A percentile compares a stretch with the other conserved stretches of the same genome.
phyloP scores from a whole-genome alignment of 2,888 invertebrate genomes.

The Aricia artaxerxes region DNA sequence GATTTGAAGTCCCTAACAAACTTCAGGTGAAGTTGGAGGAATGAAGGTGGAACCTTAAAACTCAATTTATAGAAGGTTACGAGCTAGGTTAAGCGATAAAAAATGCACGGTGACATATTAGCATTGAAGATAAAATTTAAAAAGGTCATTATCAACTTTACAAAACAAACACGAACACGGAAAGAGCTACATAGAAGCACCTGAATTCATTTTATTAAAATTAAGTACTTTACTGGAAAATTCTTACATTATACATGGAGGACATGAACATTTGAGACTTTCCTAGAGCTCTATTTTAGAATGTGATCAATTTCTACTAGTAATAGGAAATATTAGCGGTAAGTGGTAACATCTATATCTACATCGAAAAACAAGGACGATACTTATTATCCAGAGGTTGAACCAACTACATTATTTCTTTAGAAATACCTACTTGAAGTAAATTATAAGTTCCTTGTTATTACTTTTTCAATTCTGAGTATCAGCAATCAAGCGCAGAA shows the following conservation, averaged over 20 bases:
- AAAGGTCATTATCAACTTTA: background rate
- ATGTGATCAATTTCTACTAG: too few relatives aligned
- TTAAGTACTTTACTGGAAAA: background rate
- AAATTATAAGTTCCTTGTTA: background rate
- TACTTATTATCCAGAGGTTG: too few relatives aligned
- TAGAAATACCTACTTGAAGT: too few relatives aligned
- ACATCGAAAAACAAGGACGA: too few relatives aligned
- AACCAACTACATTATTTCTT: too few relatives aligned
- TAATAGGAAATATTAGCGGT: too few relatives aligned
- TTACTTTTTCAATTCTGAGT: background rate
- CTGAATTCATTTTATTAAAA: background rate
- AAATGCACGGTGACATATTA: background rate
- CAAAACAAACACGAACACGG: constrained; percentile 17
- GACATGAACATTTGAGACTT: background rate
- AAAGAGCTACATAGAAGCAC: background rate
- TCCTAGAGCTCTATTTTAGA: background rate
- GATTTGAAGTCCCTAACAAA: too few relatives aligned
- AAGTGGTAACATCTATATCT: too few relatives aligned
- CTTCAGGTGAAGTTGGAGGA: background rate
- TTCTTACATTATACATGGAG: background rate
- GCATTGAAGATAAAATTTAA: background rate
- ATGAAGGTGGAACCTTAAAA: background rate
- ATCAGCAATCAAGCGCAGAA: too few relatives aligned
- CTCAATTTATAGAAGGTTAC: background rate
- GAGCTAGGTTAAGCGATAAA: background rate